A percentile compares a stretch with the other conserved stretches of the same genome.
These are phyloP conservation scores for Neolamprologus cancellatus DNA, from an alignment of 2,113 vertebrate genomes.

Conservation along the genomic window DNA sequence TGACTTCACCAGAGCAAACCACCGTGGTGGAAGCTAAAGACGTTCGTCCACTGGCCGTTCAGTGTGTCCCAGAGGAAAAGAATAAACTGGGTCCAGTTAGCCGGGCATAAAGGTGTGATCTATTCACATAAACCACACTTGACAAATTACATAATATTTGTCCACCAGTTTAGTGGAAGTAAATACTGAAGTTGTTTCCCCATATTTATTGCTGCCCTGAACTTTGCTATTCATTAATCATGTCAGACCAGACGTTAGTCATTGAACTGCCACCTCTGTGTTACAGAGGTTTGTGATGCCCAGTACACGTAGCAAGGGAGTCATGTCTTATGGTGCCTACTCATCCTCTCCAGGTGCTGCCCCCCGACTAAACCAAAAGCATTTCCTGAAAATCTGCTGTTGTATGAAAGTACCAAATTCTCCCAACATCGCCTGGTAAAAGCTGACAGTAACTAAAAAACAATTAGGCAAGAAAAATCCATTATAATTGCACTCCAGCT, in stretches of 20 bases:
- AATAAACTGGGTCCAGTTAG: constrained; percentile 91
- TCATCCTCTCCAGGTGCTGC: background rate
- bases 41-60: constrained; percentile 87
- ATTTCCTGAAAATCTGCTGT: background rate
- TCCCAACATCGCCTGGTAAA: background rate
- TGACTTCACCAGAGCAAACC: constrained; percentile 73
- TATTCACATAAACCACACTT: background rate
- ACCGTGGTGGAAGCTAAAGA: constrained; percentile 91
- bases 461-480: background rate
- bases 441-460: background rate
- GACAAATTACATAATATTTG: background rate
- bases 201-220: background rate
- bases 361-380: background rate
- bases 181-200: background rate
- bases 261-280: background rate
- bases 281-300: background rate
- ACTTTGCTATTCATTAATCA: background rate
- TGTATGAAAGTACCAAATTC: background rate
- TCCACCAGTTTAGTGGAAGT: background rate
- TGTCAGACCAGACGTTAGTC: background rate
- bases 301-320: background rate
- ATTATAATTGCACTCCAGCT: background rate
- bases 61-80: constrained; percentile 85
- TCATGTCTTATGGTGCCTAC: background rate
- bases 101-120: constrained; percentile 89